Percentiles rank a stretch among this genome's conserved stretches.
These are phyloP conservation scores for Leptura quadrifasciata DNA, from an alignment of 2,888 invertebrate genomes.

Conservation along the genomic window DNA sequence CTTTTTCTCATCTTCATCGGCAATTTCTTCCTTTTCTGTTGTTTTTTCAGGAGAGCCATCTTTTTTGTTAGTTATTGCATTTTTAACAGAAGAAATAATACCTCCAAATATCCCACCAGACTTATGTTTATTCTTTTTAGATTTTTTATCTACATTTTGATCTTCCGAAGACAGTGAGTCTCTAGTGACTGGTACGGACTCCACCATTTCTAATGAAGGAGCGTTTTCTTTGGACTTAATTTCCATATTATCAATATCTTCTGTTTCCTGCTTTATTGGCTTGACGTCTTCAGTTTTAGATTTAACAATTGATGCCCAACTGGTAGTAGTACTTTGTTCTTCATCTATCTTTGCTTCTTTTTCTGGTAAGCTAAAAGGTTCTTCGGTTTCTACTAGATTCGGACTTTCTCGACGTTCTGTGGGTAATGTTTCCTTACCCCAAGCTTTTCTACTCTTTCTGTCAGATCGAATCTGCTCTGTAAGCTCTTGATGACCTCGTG, in stretches of 20 bases:
- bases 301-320: constrained; percentile 56
- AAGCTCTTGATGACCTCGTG: constrained; percentile 40
- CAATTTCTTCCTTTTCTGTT: constrained; percentile 5
- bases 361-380: background rate
- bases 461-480: constrained; percentile 24
- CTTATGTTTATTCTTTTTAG: constrained; percentile 39
- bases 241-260: background rate
- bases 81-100: constrained; percentile 44
- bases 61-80: constrained; percentile 37
- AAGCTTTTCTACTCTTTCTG: constrained; percentile 7
- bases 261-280: constrained; percentile 8
- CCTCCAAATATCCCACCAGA: constrained; percentile 31
- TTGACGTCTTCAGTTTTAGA: constrained; percentile 26
- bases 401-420: background rate
- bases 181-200: background rate
- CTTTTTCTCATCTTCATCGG: constrained; percentile 47
- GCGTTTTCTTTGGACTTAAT: background rate
- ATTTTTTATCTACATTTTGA: constrained; percentile 28
- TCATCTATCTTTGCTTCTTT: constrained; percentile 33
- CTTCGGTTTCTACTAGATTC: background rate
- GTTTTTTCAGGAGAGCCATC: constrained; percentile 19
- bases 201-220: background rate
- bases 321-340: constrained; percentile 38
- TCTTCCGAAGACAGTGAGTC: background rate
- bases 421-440: background rate